Base-by-base conservation (phyloP, 64 coral and sea anemone genomes). In the Trachythela sp. region DNA sequence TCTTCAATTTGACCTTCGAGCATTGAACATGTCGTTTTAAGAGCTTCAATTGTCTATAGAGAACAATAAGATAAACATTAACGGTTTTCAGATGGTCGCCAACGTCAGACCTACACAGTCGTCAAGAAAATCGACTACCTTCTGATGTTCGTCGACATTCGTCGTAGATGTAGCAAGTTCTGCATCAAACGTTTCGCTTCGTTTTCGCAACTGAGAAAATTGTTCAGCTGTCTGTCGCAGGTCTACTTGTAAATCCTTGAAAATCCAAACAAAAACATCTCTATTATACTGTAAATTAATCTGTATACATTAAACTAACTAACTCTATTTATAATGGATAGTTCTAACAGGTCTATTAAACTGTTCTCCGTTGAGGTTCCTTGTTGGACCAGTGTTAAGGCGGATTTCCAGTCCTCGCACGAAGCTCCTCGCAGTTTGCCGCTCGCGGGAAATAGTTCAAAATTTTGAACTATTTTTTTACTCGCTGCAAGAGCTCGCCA, bases 21-120 rank as follows among this genome's bases (percentile, higher is more conserved):
- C 96, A 99, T 99, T 20, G 93, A 91, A 43, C 96, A 99, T 2
- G 96, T 99, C 24, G 96, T 92, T 48, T 95, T 99, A 88, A 99
- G 90, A 88, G 94, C 94, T 29, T 94, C 90, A 83, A 93, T 93
- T 13, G 96, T 99, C 96, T 99, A 85, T 39, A 11, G 36, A 45
- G 13, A 88, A 13, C 38, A 22, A 29, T 27, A 80, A 5, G 34
- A 1, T 5, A 0, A 18, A 10, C 31, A 2, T 30, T 35, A 8
- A 80, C 2, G 15, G 15, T 37, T 80, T 80, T 2, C 0, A 9
- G 38, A 80, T 17, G 34, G 34, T 34, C 20, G 13, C 8, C 20
- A 20, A n/a, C 56, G 56, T 14, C 15, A 20, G 56, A n/a, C 26
- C 5, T n/a, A 64, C 13, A 64, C 15, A 64, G 22, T 6, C 7